Percentiles rank a stretch among this genome's conserved stretches.
Conservation (phyloP, 2,888 invertebrate genomes). For the Acanthoscelides obtectus region DNA sequence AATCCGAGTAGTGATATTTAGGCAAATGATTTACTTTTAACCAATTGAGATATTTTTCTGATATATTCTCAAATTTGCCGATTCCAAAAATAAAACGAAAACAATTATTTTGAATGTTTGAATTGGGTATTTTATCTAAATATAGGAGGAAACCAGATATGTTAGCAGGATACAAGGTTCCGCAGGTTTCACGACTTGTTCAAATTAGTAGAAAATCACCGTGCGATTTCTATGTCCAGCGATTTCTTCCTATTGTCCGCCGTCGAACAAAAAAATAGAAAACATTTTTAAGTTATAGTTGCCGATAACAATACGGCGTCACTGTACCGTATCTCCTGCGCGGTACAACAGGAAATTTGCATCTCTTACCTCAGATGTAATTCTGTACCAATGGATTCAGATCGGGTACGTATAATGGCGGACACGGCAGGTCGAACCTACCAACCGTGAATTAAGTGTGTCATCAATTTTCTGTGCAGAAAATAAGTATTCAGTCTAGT, state of each 20-base stretch:
- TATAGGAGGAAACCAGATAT: no score
- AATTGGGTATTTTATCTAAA: no score
- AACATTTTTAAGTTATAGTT: constrained; percentile 35
- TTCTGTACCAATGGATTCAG: not conserved
- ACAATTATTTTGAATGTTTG: no score
- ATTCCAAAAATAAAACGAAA: no score
- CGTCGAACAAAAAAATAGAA: not conserved
- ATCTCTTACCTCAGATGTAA: constrained; percentile 38
- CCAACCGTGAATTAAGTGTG: constrained; percentile 17
- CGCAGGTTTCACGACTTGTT: not conserved
- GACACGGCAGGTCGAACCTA: constrained; percentile 12
- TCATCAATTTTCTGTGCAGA: constrained; percentile 2
- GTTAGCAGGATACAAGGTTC: not conserved
- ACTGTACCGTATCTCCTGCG: constrained; percentile 44
- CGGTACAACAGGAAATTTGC: constrained; percentile 40
- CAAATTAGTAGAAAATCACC: not conserved
- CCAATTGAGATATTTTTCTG: no score
- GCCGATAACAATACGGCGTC: constrained; percentile 37
- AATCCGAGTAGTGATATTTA: no score
- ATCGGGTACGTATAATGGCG: not conserved
- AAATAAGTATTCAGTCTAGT: constrained; percentile 12
- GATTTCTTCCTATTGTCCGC: constrained; percentile 32
- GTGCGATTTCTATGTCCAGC: constrained; percentile 5
- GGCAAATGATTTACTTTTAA: no score
- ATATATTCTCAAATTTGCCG: no score